Evolutionary conservation across 2,888 invertebrate genomes (phyloP).

Genomic region (Xanthia togata): DNA sequence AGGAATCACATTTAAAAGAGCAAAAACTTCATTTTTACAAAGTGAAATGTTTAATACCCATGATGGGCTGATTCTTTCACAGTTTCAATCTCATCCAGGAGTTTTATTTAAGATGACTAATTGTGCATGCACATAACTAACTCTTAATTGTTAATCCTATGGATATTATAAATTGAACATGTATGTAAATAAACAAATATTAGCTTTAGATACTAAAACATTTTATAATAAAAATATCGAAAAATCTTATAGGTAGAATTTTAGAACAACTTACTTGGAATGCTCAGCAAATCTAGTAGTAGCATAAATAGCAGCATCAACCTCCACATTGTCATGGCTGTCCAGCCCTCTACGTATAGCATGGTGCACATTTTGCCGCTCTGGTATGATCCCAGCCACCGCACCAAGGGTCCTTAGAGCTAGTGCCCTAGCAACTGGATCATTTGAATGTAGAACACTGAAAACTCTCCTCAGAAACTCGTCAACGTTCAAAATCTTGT

Average conservation of each 20-base stretch:
- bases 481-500: slow-evolving; percentile 98
- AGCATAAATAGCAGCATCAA: slow-evolving; percentile 98
- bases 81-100: neutral
- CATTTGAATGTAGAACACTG: slow-evolving; percentile 98
- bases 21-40: neutral
- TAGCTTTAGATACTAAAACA: neutral
- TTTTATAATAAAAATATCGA: neutral
- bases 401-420: slow-evolving; percentile 97
- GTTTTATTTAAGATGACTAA: no score
- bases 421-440: slow-evolving; percentile 98
- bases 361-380: slow-evolving; percentile 98
- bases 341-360: slow-evolving; percentile 97
- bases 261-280: slow-evolving; percentile 92
- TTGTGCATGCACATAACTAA: no score
- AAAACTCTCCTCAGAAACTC: slow-evolving; percentile 96
- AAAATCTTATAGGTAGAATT: neutral
- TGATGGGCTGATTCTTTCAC: neutral
- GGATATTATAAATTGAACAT: no score
- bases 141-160: no score
- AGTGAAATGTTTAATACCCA: neutral
- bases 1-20: neutral
- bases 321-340: slow-evolving; percentile 98
- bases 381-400: slow-evolving; percentile 97
- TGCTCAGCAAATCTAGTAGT: slow-evolving; percentile 98
- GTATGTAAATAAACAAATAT: no score